Conservation (phyloP, 2,797 vertebrate genomes). For the Sebastes iracundus region DNA sequence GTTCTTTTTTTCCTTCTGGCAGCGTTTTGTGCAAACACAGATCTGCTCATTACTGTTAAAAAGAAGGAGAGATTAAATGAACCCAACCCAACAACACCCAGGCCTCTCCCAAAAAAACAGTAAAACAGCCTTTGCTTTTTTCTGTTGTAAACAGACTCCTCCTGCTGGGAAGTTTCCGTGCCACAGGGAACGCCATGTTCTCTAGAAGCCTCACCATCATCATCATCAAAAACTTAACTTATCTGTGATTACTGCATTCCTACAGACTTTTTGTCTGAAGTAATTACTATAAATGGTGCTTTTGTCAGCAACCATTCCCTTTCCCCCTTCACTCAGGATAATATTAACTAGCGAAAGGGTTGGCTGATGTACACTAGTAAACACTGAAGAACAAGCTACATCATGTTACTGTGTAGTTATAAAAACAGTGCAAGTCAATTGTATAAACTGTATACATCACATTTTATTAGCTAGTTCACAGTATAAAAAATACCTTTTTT, state of each 20-base stretch:
- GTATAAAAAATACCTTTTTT: not conserved
- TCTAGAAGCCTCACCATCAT: not conserved
- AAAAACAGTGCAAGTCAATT: not conserved
- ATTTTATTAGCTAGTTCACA: conserved; percentile 36
- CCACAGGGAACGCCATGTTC: conserved; percentile 30
- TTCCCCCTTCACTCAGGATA: not conserved
- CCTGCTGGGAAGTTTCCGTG: conserved; percentile 54
- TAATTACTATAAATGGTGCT: not conserved
- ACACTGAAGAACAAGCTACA: not conserved
- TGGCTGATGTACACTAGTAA: not conserved
- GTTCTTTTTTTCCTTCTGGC: not conserved
- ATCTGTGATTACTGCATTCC: conserved; percentile 9
- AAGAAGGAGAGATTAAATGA: conserved; percentile 10
- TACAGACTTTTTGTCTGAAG: not conserved
- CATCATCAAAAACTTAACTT: not conserved
- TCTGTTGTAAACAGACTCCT: conserved; percentile 36
- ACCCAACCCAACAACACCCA: conserved; percentile 18
- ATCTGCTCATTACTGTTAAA: conserved; percentile 21
- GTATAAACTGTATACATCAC: fast-evolving
- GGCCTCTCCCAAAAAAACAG: conserved; percentile 8
- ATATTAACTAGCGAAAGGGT: not conserved
- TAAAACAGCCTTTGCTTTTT: conserved; percentile 28
- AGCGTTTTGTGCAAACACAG: not conserved
- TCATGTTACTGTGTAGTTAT: not conserved
- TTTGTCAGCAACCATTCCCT: not conserved